Base-by-base conservation (phyloP, 2,888 invertebrate genomes). In the Xanthia icteritia region DNA sequence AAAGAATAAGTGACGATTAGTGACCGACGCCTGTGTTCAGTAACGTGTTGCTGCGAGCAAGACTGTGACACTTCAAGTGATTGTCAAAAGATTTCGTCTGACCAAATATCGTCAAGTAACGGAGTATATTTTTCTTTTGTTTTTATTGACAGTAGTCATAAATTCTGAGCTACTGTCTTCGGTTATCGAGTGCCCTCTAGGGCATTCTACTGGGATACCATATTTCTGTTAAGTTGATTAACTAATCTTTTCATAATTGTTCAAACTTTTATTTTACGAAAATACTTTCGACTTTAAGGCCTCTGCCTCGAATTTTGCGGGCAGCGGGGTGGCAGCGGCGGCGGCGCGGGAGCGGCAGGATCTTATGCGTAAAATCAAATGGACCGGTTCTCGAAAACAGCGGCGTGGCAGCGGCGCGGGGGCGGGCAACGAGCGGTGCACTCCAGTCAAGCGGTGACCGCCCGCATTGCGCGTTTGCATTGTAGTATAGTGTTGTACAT, bases 1-100 rank as follows among this genome's bases (percentile, higher is more conserved):
- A 0, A 81, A 81, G 17, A 39, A 31, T 6, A 84, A 76, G 39
- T 84, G 67, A 76, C 0, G 15, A 11, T 23, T 17, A 2, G 17
- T 58, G n/a, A 5, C 17, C 17, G 31, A 31, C 51, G 5, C 6
- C n/a, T 68, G 56, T 31, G 51, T 36, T 36, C 17, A 3, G 36
- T 54, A 58, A 36, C 2, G 2, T n/a, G 11, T 36, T 54, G 31
- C 31, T 23, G 15, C 36, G 5, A 36, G 20, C 64, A 5, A 17
- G n/a, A 39, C 15, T 31, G 23, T 13, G 5, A 20, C 31, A 48
- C 5, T n/a, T n/a, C 13, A 20, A 39, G 23, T 51, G 54, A 13
- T 11, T 23, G 6, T 8, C 20, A 51, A 27, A 6, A 23, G 27
- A 8, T 42, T n/a, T 11, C 51, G 72, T 72, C 27, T 27, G 71